Evolutionary conservation across 2,797 vertebrate species (phyloP).

Genomic region (Phrynocephalus guinanensis): DNA sequence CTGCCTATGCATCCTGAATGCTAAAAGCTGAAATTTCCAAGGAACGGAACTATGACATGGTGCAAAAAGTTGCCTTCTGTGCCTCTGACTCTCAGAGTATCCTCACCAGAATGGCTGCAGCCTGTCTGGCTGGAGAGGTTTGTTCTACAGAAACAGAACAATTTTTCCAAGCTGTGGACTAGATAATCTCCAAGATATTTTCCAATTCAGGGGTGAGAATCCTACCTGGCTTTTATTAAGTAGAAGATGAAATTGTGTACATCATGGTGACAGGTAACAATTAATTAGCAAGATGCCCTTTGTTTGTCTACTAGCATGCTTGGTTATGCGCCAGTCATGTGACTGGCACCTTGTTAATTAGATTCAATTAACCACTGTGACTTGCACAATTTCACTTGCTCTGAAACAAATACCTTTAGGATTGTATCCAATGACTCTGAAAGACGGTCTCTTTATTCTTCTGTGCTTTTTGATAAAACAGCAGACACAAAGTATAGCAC

Average conservation of each 20-base stretch:
- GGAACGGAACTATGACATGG: background rate
- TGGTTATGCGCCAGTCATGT: no score
- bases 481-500: background rate
- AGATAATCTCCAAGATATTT: background rate
- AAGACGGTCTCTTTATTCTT: background rate
- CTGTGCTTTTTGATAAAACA: background rate
- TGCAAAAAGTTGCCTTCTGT: background rate
- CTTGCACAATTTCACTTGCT: no score
- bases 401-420: no score
- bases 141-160: background rate
- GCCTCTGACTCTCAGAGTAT: background rate
- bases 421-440: background rate
- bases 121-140: background rate
- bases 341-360: no score
- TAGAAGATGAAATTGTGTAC: no score
- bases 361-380: no score
- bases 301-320: no score
- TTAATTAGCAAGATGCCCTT: no score
- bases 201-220: background rate
- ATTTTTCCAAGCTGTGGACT: background rate
- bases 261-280: no score
- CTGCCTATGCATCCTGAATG: background rate
- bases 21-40: background rate
- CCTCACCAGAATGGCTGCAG: no score
- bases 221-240: no score